Conservation (phyloP, 2,888 invertebrate genomes). For the Timandra comae region DNA sequence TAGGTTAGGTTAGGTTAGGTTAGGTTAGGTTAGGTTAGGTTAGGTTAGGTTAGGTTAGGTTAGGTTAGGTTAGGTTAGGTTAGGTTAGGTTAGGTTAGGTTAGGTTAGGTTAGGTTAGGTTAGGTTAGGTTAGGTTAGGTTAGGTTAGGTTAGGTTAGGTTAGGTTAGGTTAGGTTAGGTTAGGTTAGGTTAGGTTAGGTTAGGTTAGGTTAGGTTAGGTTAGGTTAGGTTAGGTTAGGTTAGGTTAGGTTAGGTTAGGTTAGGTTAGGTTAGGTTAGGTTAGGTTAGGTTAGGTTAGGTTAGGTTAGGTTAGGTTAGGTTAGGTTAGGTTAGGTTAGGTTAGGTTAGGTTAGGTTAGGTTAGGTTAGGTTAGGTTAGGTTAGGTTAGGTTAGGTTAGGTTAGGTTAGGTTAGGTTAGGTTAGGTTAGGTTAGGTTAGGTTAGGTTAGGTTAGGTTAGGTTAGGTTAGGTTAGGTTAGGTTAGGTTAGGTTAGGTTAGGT, state of each 20-base stretch:
- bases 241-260: slow-evolving; percentile 7
- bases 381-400: slow-evolving; percentile 7
- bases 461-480: slow-evolving; percentile 10
- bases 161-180: slow-evolving; percentile 8
- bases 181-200: slow-evolving; percentile 9
- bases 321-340: slow-evolving; percentile 9
- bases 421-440: slow-evolving; percentile 5
- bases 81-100: slow-evolving; percentile 11
- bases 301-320: slow-evolving; percentile 8
- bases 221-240: slow-evolving; percentile 8
- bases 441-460: slow-evolving; percentile 10
- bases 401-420: slow-evolving; percentile 5
- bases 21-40: slow-evolving; percentile 11
- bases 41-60: slow-evolving; percentile 11
- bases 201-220: slow-evolving; percentile 9
- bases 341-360: slow-evolving; percentile 10
- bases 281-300: slow-evolving; percentile 9
- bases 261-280: slow-evolving; percentile 8
- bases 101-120: slow-evolving; percentile 13
- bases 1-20: slow-evolving; percentile 9
- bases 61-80: slow-evolving; percentile 10
- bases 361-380: slow-evolving; percentile 10
- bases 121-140: slow-evolving; percentile 11
- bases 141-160: slow-evolving; percentile 6
- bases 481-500: slow-evolving; percentile 11